phyloP scores from a whole-genome alignment of 2,797 vertebrate genomes.

The Rhabdophis nuchalis region DNA sequence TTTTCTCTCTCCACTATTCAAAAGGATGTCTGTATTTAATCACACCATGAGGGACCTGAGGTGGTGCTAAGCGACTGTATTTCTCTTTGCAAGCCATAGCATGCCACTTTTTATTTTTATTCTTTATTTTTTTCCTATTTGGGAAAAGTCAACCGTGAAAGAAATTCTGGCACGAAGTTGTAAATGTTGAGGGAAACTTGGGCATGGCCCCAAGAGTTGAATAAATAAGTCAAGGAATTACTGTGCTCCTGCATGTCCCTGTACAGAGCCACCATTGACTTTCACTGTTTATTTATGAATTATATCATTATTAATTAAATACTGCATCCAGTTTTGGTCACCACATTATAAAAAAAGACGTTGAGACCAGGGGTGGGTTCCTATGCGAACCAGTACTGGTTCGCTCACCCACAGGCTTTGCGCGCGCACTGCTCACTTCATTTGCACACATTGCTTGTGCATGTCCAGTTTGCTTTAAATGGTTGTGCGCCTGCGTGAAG shows the following conservation, averaged over 20 bases:
- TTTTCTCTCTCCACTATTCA: too few relatives aligned
- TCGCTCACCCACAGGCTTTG: too few relatives aligned
- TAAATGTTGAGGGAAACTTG: constrained; percentile 1
- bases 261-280: background rate
- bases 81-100: background rate
- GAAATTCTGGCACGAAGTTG: background rate
- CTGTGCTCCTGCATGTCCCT: constrained; percentile 32
- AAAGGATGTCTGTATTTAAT: background rate
- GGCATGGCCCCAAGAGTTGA: background rate
- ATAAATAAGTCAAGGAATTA: constrained; percentile 27
- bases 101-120: background rate
- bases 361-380: background rate
- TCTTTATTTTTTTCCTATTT: background rate
- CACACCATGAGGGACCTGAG: background rate
- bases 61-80: background rate
- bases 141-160: background rate
- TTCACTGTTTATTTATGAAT: constrained; percentile 17
- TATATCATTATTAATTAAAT: background rate
- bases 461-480: too few relatives aligned
- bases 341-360: background rate
- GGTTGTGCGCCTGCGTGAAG: too few relatives aligned
- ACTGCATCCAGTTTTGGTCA: background rate
- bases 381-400: too few relatives aligned
- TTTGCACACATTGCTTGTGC: too few relatives aligned
- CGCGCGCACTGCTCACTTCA: too few relatives aligned